Conservation (phyloP, 2,113 vertebrate genomes). For the Python bivittatus region DNA sequence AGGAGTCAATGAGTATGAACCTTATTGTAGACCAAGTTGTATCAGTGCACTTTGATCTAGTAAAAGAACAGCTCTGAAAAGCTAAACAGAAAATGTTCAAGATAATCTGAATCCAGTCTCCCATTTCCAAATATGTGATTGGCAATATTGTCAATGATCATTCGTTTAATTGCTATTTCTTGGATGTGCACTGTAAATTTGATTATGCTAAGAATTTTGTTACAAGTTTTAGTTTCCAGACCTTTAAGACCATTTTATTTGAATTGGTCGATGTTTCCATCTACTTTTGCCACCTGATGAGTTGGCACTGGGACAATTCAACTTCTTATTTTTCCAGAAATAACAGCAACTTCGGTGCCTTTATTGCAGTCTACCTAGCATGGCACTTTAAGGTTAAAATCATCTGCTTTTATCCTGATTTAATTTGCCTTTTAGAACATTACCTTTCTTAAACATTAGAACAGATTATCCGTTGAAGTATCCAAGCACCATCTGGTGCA, state of each 20-base stretch:
- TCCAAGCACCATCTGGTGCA: neutral
- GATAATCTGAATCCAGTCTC: neutral
- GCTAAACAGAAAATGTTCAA: too few species aligned
- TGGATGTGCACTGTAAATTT: neutral
- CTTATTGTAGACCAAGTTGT: neutral
- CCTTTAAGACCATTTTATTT: neutral
- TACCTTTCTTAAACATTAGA: neutral
- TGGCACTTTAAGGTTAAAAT: neutral
- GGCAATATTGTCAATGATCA: neutral
- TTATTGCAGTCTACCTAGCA: neutral
- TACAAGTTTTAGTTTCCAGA: neutral
- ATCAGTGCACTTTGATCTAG: neutral
- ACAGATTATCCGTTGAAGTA: neutral
- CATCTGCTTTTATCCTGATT: neutral
- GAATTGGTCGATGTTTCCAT: neutral
- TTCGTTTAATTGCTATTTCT: neutral
- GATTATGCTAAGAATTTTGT: neutral
- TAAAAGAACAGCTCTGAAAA: neutral
- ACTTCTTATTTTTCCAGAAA: neutral
- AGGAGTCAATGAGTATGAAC: neutral
- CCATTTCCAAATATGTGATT: neutral
- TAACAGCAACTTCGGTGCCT: neutral
- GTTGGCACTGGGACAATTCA: neutral
- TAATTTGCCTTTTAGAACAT: neutral
- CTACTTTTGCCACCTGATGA: neutral